Base-by-base conservation (phyloP, 2,113 vertebrate genomes). In the Onychorhynchus coronatus region DNA sequence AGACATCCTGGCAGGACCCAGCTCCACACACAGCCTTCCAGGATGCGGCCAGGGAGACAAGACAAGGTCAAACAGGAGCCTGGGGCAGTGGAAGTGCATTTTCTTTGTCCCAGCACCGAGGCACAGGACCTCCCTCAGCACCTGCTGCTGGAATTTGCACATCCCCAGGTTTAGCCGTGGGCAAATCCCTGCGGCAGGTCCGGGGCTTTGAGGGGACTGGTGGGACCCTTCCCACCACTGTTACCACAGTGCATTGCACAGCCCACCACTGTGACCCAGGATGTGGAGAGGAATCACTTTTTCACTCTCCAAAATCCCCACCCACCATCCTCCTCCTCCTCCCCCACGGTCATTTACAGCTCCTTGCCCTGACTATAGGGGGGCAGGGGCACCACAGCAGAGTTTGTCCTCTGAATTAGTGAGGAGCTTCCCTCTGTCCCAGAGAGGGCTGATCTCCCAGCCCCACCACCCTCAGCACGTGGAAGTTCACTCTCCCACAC, bases 161-260 rank as follows among this genome's bases (percentile, higher is more conserved):
- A 39, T 12, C n/a, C 41, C 22, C 58, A 8, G 12, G 41, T 4
- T 21, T 0, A 16, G 31, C 55, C 25, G 9, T 2, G 28, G 65
- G 46, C 9, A 35, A 14, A 9, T 5, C 66, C 52, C 59, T 30
- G n/a, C 30, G 6, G n/a, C 20, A 25, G 71, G 8, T 12, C 72
- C 4, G 41, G 50, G 27, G 37, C 33, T 87, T 37, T 1, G 0
- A 50, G 3, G 50, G 1, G 1, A 3, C 13, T 5, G 39, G 23
- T 8, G 35, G 58, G 72, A 47, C 39, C 52, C 25, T 75, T 17
- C 63, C 44, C 65, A 18, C 18, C 0, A 1, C 61, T 17, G 8
- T 11, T 9, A 12, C 16, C 31, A 14, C 15, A 1, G 4, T 4
- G 24, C 30, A 0, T 1, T 5, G 14, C 8, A 4, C 3, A 4